Percentiles rank a stretch among this genome's conserved stretches.
Evolutionary conservation across 2,113 vertebrate genomes (phyloP).

Genomic region (Gracilinanus agilis): DNA sequence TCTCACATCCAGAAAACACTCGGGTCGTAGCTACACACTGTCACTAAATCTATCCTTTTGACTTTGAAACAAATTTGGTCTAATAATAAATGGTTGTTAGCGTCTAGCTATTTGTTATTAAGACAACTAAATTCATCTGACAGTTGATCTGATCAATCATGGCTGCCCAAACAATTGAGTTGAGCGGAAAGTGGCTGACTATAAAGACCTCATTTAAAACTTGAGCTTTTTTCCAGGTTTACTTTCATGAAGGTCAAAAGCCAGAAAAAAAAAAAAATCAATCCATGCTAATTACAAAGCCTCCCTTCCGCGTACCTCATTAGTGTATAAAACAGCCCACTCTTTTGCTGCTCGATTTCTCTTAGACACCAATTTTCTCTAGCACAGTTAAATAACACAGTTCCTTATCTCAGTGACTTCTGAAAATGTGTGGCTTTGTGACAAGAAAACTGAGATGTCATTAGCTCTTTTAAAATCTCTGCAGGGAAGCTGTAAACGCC

Average conservation of each 20-base stretch:
- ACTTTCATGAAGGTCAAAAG: background rate
- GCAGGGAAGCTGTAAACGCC: background rate
- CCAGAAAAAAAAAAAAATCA: background rate
- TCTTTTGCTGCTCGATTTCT: background rate
- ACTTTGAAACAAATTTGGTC: background rate
- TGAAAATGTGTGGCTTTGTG: background rate
- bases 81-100: background rate
- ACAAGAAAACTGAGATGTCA: background rate
- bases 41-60: slow-evolving; percentile 1
- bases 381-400: background rate
- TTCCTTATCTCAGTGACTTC: background rate
- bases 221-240: background rate
- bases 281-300: background rate
- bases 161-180: background rate
- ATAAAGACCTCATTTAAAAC: background rate
- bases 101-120: background rate
- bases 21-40: background rate
- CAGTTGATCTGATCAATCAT: slow-evolving; percentile 9
- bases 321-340: background rate
- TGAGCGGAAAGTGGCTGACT: background rate
- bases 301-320: background rate
- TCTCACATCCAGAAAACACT: background rate
- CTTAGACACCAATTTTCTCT: background rate
- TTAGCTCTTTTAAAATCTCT: background rate
- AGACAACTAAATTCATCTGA: background rate